phyloP scores from a whole-genome alignment of 2,888 invertebrate species.

The Lycia hirtaria region DNA sequence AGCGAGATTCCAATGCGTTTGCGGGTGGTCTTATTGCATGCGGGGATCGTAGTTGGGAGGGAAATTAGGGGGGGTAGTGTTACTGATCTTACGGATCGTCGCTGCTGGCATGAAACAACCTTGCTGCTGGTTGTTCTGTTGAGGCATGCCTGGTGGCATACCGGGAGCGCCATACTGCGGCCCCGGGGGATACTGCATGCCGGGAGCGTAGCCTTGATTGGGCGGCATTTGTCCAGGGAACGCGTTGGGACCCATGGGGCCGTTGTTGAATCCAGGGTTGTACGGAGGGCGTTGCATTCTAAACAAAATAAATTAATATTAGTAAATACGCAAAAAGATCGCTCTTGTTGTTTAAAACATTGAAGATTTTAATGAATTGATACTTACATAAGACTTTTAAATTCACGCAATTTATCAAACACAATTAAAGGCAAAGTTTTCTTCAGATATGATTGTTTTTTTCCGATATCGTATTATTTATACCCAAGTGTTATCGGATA shows the following conservation, averaged over 20 bases:
- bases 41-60: constrained; percentile 49
- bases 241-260: constrained; percentile 33
- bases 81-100: constrained; percentile 58
- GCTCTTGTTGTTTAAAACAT: not conserved
- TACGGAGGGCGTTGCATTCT: constrained; percentile 72
- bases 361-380: not conserved
- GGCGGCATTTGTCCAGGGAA: constrained; percentile 39
- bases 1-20: constrained; percentile 22
- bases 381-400: constrained; percentile 13
- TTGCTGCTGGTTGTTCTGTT: constrained; percentile 43
- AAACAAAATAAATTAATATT: constrained; percentile 36
- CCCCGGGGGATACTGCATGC: constrained; percentile 26
- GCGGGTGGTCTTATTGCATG: constrained; percentile 3
- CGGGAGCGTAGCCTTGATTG: constrained; percentile 36
- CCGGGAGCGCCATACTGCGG: constrained; percentile 48
- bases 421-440: not conserved
- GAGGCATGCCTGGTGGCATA: constrained; percentile 42
- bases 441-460: constrained; percentile 5
- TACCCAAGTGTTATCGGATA: constrained; percentile 51
- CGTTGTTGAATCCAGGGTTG: constrained; percentile 48
- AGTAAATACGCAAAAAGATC: not conserved
- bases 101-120: constrained; percentile 66
- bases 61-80: constrained; percentile 55
- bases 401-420: constrained; percentile 1
- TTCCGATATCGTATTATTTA: constrained; percentile 44